Evolutionary conservation across 2,113 vertebrate species (phyloP).

Genomic region (Neofelis nebulosa): DNA sequence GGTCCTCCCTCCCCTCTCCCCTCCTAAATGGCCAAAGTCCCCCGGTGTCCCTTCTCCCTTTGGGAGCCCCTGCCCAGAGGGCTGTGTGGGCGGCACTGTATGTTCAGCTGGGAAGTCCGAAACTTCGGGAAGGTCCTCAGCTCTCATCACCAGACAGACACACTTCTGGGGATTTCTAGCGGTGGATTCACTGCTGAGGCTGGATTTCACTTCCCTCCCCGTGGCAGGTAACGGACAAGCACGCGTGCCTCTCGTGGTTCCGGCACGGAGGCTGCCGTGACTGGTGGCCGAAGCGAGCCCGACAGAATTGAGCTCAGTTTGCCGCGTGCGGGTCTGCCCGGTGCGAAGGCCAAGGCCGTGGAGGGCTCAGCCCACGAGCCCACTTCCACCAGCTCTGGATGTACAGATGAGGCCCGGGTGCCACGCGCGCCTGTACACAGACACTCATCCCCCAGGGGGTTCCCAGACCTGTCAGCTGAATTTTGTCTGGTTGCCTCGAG

Average conservation of each 20-base stretch:
- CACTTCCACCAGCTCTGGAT: background rate
- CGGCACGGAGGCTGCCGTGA: background rate
- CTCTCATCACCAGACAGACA: no score
- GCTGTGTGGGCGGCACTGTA: no score
- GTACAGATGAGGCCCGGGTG: background rate
- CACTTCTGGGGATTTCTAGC: background rate
- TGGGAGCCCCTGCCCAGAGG: background rate
- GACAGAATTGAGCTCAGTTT: background rate
- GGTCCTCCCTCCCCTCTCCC: fast-evolving
- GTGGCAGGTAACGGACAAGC: background rate
- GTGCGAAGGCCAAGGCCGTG: background rate
- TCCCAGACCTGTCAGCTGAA: background rate
- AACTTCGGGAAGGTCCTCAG: no score
- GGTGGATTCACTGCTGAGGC: background rate
- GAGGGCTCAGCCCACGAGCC: background rate
- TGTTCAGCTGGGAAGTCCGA: background rate
- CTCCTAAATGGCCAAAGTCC: background rate
- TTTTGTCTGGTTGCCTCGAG: background rate
- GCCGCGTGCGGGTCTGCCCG: background rate
- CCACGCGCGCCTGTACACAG: fast-evolving
- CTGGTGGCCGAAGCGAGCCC: fast-evolving
- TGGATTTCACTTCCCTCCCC: background rate
- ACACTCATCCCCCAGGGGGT: background rate
- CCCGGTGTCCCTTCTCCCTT: no score
- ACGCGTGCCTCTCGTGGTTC: fast-evolving